Evolutionary conservation across 2,113 vertebrate species (phyloP), one percentile per base, ranked within the genome.

Genomic region (Petrocephalus microphthalmus): DNA sequence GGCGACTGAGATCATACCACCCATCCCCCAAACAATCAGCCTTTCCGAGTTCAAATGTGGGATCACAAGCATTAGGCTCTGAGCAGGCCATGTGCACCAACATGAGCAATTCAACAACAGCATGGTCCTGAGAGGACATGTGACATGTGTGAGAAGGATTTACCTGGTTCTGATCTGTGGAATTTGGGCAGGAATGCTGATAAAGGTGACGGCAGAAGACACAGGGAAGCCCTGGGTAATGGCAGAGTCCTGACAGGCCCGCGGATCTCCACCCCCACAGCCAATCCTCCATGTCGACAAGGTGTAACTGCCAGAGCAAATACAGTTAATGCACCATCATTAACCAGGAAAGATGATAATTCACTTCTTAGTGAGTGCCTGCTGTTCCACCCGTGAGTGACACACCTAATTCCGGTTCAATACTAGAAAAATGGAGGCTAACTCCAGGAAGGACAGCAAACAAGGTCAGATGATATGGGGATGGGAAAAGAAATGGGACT

Each of bases 161-260:
- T 92, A 98, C 98, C 98, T 99, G 20, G 95, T 96, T 91, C 92
- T 92, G 1, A 95, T 95, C 71, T 67, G 57, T 17, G 94, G 94
- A 6, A 92, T 89, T 90, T 92, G 95, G 1, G 95, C 91, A 45
- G 95, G 96, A 47, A 97, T 92, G 88, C 96, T 92, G 88, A 94
- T 96, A 89, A 99, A 99, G 64, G 96, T 97, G 84, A 98, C 97
- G 0, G 97, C 96, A 0, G 94, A 96, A 1, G 96, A 95, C 90
- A 99, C 60, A 13, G 96, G 95, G 85, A 99, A 95, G 60, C 95
- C 88, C 91, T 94, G 94, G 42, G 90, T 91, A 67, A 92, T 89
- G 1, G 89, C 4, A 37, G 90, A 92, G 71, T 95, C 94, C 22
- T 89, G 84, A 91, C 96, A 98, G 33, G 88, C 87, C 45, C 90